Conservation (phyloP, 2,888 invertebrate species). For the Pyrrhia umbra region DNA sequence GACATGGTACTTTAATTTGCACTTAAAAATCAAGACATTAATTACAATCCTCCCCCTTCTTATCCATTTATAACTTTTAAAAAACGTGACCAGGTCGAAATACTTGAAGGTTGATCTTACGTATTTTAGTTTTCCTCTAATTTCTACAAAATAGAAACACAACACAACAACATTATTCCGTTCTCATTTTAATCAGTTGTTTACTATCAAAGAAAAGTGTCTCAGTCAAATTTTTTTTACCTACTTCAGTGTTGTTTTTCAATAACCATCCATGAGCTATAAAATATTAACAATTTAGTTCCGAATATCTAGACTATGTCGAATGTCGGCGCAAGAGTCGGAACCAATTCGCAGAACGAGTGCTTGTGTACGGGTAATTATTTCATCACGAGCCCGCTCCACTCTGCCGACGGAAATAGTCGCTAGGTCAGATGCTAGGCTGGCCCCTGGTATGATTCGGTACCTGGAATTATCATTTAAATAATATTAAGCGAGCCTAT, state of each 20-base stretch:
- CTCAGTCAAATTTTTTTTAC: conserved; percentile 6
- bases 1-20: conserved; percentile 42
- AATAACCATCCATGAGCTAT: conserved; percentile 43
- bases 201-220: conserved; percentile 31
- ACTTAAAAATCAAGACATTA: conserved; percentile 31
- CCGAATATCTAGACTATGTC: conserved; percentile 63
- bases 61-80: conserved; percentile 23
- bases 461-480: conserved; percentile 21
- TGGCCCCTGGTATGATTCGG: conserved; percentile 16
- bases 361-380: conserved; percentile 54
- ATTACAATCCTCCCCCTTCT: conserved; percentile 23
- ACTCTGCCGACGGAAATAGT: conserved; percentile 56
- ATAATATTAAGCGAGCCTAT: background rate
- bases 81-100: background rate
- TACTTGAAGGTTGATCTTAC: conserved; percentile 8
- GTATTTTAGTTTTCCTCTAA: conserved; percentile 25
- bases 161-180: conserved; percentile 2
- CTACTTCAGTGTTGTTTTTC: conserved; percentile 38
- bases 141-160: conserved; percentile 9
- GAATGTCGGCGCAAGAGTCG: conserved; percentile 48
- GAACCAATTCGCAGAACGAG: conserved; percentile 57
- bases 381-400: conserved; percentile 59
- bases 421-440: conserved; percentile 42
- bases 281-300: conserved; percentile 46
- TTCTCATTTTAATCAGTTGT: conserved; percentile 20